Evolutionary conservation across 2,888 invertebrate species (phyloP).

Genomic region (Orthosia cruda): DNA sequence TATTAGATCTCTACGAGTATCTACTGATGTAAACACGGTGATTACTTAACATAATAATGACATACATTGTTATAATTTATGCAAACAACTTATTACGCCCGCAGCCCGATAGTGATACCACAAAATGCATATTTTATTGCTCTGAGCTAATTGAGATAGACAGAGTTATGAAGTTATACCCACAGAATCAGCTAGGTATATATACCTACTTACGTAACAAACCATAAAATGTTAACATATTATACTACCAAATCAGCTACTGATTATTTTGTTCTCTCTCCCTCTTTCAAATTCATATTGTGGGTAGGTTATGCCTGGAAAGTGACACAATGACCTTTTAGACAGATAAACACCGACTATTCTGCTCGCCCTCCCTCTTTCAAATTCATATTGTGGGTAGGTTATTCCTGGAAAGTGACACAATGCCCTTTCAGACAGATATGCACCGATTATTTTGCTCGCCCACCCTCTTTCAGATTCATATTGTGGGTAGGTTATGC

Average conservation of each 20-base stretch:
- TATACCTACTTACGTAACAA: background rate
- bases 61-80: constrained; percentile 15
- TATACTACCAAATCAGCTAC: too few relatives aligned
- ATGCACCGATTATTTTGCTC: too few relatives aligned
- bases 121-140: constrained; percentile 5
- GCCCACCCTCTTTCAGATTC: background rate
- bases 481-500: background rate
- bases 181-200: too few relatives aligned
- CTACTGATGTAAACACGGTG: background rate
- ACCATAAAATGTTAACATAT: background rate
- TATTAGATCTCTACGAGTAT: too few relatives aligned
- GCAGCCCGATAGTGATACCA: background rate
- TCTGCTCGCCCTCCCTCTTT: too few relatives aligned
- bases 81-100: background rate
- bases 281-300: background rate
- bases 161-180: background rate
- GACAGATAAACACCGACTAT: background rate
- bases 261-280: too few relatives aligned
- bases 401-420: too few relatives aligned
- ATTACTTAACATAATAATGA: background rate
- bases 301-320: background rate
- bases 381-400: too few relatives aligned
- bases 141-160: background rate
- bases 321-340: constrained; percentile 1
- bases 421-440: too few relatives aligned